Evolutionary conservation across 2,113 vertebrate genomes (phyloP).

Genomic region (Tamias sibiricus): DNA sequence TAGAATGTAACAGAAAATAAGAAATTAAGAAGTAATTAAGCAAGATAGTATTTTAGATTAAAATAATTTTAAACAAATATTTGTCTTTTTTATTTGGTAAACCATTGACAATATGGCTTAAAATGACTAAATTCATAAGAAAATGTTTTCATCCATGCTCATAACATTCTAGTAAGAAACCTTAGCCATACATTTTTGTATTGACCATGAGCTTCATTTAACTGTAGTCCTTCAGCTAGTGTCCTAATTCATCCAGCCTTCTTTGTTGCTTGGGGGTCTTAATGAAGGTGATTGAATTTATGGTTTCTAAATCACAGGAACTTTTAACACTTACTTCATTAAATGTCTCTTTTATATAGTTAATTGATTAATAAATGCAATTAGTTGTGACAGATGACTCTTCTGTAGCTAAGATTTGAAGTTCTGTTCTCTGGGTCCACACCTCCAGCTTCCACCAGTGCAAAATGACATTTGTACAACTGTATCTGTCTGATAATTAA

Average conservation of each 20-base stretch:
- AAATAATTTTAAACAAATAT: not conserved
- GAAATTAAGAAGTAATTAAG: not conserved
- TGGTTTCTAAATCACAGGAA: not conserved
- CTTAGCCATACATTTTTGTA: not conserved
- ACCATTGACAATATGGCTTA: not conserved
- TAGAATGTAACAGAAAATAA: slow-evolving; percentile 60
- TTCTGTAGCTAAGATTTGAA: not conserved
- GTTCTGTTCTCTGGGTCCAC: not conserved
- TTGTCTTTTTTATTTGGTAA: slow-evolving; percentile 22
- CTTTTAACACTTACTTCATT: slow-evolving; percentile 12
- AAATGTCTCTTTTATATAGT: not conserved
- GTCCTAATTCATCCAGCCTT: not conserved
- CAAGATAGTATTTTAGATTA: slow-evolving; percentile 23
- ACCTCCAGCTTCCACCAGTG: not conserved
- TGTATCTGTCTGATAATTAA: not conserved
- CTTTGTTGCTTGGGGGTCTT: not conserved
- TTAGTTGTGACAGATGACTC: not conserved
- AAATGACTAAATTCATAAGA: not conserved
- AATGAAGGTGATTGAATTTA: not conserved
- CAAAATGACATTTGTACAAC: not conserved
- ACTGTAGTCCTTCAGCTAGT: not conserved
- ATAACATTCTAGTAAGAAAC: not conserved
- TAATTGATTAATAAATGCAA: slow-evolving; percentile 36
- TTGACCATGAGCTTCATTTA: not conserved
- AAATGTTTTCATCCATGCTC: not conserved